These are phyloP conservation scores for Drosophila kohkoa DNA, from an alignment of 1,140 invertebrate species.

Conservation along the genomic window DNA sequence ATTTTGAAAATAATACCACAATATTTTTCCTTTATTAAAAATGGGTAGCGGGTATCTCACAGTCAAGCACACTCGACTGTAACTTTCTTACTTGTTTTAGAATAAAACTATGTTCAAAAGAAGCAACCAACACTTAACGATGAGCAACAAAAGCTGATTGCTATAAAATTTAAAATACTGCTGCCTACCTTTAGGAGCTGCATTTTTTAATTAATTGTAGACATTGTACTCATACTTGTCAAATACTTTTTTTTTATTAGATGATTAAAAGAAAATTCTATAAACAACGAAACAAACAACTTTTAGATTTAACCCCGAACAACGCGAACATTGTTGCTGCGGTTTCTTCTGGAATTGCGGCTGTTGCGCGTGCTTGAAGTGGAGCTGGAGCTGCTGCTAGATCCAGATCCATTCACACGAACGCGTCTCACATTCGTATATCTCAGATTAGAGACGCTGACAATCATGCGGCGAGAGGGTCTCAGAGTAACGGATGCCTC, in stretches of 20 bases:
- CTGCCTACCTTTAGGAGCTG: background rate
- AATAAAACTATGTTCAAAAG: no score
- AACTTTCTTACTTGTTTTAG: no score
- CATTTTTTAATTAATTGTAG: background rate
- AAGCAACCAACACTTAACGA: no score
- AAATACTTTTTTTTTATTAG: no score
- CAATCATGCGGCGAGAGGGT: background rate
- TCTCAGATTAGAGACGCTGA: conserved; percentile 29
- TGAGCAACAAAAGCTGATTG: conserved; percentile 1
- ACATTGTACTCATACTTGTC: background rate
- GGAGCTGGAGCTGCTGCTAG: no score
- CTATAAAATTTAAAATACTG: background rate
- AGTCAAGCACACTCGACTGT: no score
- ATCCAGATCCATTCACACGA: conserved; percentile 24
- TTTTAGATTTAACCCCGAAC: background rate
- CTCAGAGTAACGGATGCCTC: background rate
- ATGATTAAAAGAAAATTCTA: background rate
- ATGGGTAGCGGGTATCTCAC: no score
- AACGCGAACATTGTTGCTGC: conserved; percentile 1
- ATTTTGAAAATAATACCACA: no score
- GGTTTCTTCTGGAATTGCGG: background rate
- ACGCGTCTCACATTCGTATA: conserved; percentile 32
- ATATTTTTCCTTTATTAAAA: no score
- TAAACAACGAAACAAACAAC: background rate
- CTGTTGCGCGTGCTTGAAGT: background rate